phyloP scores from a whole-genome alignment of 1,140 invertebrate genomes.

The Zophobas atratus region DNA sequence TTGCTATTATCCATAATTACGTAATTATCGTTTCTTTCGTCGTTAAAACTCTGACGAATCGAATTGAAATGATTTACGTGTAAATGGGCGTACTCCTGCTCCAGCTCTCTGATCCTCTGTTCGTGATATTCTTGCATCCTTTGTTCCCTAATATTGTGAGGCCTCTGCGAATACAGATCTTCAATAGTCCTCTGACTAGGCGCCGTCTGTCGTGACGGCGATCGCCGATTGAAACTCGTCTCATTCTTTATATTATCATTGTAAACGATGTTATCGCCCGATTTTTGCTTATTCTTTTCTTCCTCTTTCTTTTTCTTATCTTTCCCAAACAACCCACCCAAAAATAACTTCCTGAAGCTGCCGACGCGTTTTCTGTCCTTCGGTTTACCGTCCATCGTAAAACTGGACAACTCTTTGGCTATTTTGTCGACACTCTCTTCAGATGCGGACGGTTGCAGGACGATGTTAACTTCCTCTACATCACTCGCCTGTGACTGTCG shows the following conservation, averaged over 20 bases:
- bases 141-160: neutral
- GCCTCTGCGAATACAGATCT: slow-evolving; percentile 1
- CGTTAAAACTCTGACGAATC: slow-evolving; percentile 55
- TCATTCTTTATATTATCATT: slow-evolving; percentile 64
- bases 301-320: slow-evolving; percentile 64
- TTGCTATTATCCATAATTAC: slow-evolving; percentile 57
- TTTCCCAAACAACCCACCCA: slow-evolving; percentile 59
- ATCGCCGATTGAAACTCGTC: slow-evolving; percentile 56
- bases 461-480: slow-evolving; percentile 55
- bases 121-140: slow-evolving; percentile 18
- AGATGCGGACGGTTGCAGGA: slow-evolving; percentile 59
- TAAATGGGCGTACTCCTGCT: slow-evolving; percentile 59
- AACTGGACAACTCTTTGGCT: slow-evolving; percentile 58
- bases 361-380: slow-evolving; percentile 63
- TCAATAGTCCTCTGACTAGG: neutral
- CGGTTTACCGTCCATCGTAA: slow-evolving; percentile 61
- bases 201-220: slow-evolving; percentile 59
- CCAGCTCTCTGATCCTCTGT: slow-evolving; percentile 54
- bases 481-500: slow-evolving; percentile 38
- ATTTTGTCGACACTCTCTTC: slow-evolving; percentile 62
- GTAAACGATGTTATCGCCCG: slow-evolving; percentile 54
- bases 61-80: slow-evolving; percentile 61
- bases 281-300: slow-evolving; percentile 56
- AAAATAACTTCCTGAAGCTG: slow-evolving; percentile 63
- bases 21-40: slow-evolving; percentile 53